Conservation (phyloP, 2,797 vertebrate genomes). For the Gallinago solitaria region DNA sequence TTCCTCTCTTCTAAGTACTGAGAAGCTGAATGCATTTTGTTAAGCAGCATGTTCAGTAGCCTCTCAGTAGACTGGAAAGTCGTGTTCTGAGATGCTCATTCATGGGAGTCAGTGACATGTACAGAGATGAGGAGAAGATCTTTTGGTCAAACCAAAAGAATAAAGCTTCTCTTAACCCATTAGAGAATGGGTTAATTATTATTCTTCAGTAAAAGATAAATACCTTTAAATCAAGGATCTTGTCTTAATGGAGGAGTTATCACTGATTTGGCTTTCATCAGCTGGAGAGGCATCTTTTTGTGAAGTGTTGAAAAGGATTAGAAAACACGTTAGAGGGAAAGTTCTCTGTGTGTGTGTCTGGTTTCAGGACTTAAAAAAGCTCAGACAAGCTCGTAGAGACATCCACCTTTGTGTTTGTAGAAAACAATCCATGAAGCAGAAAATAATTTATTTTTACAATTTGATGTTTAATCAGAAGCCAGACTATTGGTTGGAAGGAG, state of each 20-base stretch:
- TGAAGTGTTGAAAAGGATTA: neutral
- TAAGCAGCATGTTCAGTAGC: neutral
- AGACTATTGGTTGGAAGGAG: neutral
- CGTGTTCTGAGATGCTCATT: neutral
- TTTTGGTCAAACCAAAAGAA: neutral
- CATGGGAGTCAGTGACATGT: neutral
- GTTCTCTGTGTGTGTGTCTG: neutral
- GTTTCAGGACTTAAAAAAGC: neutral
- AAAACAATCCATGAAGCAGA: neutral
- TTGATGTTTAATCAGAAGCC: neutral
- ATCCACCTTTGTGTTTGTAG: neutral
- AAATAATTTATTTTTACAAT: neutral
- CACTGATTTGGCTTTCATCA: conserved; percentile 1
- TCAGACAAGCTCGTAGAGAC: neutral
- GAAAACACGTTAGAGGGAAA: neutral
- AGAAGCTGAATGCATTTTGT: neutral
- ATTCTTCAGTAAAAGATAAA: neutral
- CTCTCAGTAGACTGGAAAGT: neutral
- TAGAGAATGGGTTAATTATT: too few species aligned
- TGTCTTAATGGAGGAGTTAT: neutral
- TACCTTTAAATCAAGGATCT: neutral
- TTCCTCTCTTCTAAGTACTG: neutral
- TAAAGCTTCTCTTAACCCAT: neutral
- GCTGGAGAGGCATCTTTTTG: neutral
- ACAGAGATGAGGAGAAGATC: neutral